Evolutionary conservation across 2,888 invertebrate genomes (phyloP).

Genomic region (Stegana nigrithorax): DNA sequence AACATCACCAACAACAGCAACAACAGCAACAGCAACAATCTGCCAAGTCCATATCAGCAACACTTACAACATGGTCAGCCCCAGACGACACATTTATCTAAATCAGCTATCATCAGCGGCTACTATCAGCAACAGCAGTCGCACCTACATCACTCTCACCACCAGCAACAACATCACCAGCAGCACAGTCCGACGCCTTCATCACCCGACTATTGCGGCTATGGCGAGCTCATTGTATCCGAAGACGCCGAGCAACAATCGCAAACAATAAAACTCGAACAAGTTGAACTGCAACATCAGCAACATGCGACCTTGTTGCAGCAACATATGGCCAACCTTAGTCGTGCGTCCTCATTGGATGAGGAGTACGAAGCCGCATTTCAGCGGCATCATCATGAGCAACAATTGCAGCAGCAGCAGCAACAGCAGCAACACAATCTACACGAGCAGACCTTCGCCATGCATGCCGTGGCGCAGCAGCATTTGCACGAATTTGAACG

Average conservation of each 20-base stretch:
- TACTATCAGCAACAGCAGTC: constrained; percentile 9
- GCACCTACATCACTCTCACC: constrained; percentile 16
- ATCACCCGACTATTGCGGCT: not conserved
- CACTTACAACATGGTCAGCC: constrained; percentile 51
- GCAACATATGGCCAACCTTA: constrained; percentile 43
- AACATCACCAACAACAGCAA: constrained; percentile 45
- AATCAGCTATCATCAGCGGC: not conserved
- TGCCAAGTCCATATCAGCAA: constrained; percentile 49
- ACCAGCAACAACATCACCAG: constrained; percentile 25
- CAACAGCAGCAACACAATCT: constrained; percentile 42
- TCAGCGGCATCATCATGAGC: constrained; percentile 44
- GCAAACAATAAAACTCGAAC: constrained; percentile 15
- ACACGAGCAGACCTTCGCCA: constrained; percentile 55
- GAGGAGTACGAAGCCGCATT: constrained; percentile 61
- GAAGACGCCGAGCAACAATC: not conserved
- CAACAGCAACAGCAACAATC: constrained; percentile 48
- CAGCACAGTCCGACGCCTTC: constrained; percentile 9
- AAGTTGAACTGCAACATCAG: constrained; percentile 28
- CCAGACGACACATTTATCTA: constrained; percentile 28
- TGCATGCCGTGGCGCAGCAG: constrained; percentile 52
- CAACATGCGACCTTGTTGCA: constrained; percentile 27
- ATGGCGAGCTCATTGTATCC: constrained; percentile 1
- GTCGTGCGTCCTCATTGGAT: constrained; percentile 65
- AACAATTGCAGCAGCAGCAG: constrained; percentile 41
- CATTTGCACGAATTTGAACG: constrained; percentile 60